Conservation (phyloP, 1,140 invertebrate species). For the Lepidurus couesii region DNA sequence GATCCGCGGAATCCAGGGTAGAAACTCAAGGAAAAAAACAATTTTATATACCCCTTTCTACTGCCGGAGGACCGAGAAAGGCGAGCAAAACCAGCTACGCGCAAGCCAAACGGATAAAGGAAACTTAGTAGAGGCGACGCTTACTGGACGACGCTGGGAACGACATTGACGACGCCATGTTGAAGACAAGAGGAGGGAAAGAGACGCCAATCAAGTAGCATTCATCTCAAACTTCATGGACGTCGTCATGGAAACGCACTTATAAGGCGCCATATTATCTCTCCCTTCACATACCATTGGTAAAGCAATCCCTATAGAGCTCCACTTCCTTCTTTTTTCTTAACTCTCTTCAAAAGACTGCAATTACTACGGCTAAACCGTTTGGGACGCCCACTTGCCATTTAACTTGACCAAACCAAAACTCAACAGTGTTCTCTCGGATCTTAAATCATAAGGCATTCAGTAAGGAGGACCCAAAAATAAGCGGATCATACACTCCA, state of each 20-base stretch:
- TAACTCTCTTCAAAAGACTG: too few species aligned
- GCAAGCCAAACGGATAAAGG: conserved; percentile 7
- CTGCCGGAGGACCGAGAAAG: not conserved
- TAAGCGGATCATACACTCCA: too few species aligned
- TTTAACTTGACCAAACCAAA: too few species aligned
- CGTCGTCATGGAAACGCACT: conserved; percentile 14
- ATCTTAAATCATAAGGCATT: too few species aligned
- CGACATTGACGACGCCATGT: not conserved
- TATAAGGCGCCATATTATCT: conserved; percentile 22
- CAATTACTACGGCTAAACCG: too few species aligned
- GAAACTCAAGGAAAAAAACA: too few species aligned
- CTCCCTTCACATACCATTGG: not conserved
- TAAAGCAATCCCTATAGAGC: not conserved
- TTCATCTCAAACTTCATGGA: conserved; percentile 15
- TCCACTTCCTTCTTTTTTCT: too few species aligned
- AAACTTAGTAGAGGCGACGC: not conserved
- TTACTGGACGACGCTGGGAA: not conserved
- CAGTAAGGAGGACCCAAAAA: too few species aligned
- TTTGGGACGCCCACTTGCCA: too few species aligned
- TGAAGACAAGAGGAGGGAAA: not conserved
- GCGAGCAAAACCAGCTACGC: not conserved
- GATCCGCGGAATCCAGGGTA: not conserved
- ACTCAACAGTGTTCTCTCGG: too few species aligned
- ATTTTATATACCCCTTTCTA: too few species aligned
- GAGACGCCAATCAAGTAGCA: conserved; percentile 20